A percentile compares a stretch with the other conserved stretches of the same genome.
Conservation (phyloP, 2,113 vertebrate genomes). For the Donacobius atricapilla region DNA sequence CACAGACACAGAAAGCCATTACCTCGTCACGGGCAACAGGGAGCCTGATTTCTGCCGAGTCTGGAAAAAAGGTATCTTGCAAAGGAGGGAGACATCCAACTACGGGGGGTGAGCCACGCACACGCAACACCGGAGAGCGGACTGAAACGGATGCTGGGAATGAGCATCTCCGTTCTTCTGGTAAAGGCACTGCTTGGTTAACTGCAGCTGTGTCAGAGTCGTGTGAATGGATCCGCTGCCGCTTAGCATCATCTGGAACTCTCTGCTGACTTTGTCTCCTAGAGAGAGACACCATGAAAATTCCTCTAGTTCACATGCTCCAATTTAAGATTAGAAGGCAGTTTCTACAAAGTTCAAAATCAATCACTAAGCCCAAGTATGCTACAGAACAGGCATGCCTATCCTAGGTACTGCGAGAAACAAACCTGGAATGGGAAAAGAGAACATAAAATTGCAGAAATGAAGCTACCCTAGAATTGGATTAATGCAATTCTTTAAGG, state of each 20-base stretch:
- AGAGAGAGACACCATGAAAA: background rate
- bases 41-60: constrained; percentile 37
- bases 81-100: constrained; percentile 48
- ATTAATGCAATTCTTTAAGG: background rate
- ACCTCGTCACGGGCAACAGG: constrained; percentile 83
- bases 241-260: constrained; percentile 72
- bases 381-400: background rate
- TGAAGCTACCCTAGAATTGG: background rate
- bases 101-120: constrained; percentile 8
- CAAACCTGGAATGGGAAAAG: background rate
- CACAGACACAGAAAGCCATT: background rate
- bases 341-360: background rate
- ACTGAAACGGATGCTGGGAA: background rate
- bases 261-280: constrained; percentile 80
- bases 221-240: constrained; percentile 77
- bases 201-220: constrained; percentile 32
- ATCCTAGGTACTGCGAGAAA: background rate
- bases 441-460: background rate
- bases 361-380: background rate
- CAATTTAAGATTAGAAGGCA: background rate
- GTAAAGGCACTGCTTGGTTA: constrained; percentile 74
- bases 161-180: constrained; percentile 40
- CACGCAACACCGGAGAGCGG: background rate
- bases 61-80: constrained; percentile 53
- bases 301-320: background rate